Conservation (phyloP, 2,797 vertebrate species). For the Aplochiton taeniatus region DNA sequence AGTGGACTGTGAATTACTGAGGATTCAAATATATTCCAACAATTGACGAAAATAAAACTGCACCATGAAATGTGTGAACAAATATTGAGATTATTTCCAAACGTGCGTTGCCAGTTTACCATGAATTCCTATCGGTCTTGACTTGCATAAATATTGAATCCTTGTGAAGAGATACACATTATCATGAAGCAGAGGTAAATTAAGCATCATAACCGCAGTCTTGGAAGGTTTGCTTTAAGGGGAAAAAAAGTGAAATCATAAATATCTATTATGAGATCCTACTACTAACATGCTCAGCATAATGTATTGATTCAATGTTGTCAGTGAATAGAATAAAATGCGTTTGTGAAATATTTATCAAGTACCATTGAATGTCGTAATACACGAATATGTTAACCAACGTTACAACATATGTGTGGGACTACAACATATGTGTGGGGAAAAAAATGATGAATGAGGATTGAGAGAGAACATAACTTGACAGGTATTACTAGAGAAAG, state of each 20-base stretch:
- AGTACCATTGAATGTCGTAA: not conserved
- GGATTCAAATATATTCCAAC: conserved; percentile 14
- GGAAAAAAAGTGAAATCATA: not conserved
- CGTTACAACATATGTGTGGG: not conserved
- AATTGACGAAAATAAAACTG: conserved; percentile 19
- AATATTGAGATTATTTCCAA: too few relatives aligned
- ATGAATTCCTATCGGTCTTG: too few relatives aligned
- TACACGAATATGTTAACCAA: conserved; percentile 12
- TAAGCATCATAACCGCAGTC: too few relatives aligned
- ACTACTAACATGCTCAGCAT: not conserved
- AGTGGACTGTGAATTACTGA: conserved; percentile 42
- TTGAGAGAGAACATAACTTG: not conserved
- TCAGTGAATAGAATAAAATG: not conserved
- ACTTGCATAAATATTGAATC: too few relatives aligned
- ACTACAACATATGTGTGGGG: not conserved
- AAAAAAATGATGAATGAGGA: conserved; percentile 4
- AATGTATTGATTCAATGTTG: conserved; percentile 1
- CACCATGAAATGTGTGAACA: conserved; percentile 19
- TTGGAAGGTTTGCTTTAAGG: too few relatives aligned
- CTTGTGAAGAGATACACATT: too few relatives aligned
- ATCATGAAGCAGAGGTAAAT: not conserved
- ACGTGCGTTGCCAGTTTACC: too few relatives aligned
- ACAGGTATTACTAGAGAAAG: too few relatives aligned
- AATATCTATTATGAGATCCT: not conserved
- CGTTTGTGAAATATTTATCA: conserved; percentile 5